Base-by-base conservation (phyloP, 2,888 invertebrate species). In the Dynastes maya region DNA sequence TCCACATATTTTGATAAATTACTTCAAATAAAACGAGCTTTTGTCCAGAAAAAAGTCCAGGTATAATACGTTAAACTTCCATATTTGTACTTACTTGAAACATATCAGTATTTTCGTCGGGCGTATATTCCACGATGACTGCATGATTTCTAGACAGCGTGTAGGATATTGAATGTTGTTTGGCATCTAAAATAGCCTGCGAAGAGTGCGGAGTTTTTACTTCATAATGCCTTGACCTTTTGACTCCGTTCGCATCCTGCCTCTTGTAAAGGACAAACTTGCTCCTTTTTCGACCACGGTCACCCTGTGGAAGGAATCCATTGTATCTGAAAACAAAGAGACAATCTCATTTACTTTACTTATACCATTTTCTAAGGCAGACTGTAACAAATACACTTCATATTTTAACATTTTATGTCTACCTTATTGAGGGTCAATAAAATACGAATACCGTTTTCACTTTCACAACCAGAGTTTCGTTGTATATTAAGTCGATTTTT, bases 41-140 rank as follows among this genome's bases (percentile, higher is more conserved):
- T 37, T 37, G 37, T 37, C 37, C 4, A 37, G 3, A 37, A 37
- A 37, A 37, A 37, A 37, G 37, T 5, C 3, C 6, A 6, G 37
- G 37, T 37, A 3, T 37, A 22, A 22, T 37, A 37, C 4, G 37
- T 37, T 37, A 37, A 45, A 2, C 9, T 9, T 45, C 8, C 9
- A 45, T 9, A 9, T 2, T 9, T 45, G 8, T 63, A 32, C 91
- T 89, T 87, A 98, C 98, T 94, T 99, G 29, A 32, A 99, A 99
- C 99, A 99, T 99, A 90, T 99, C 99, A 77, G 98, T 98, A 88
- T 97, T 95, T 79, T 95, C 93, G 90, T 99, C 99, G 87, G 94
- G 95, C 85, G 95, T 96, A 90, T 99, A 99, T 90, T 99, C 99
- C 77, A 99, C 99, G 87, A 99, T 97, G 86, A 99, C 97, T 76